Evolutionary conservation across 2,888 invertebrate species (phyloP).

Genomic region (Pinctada fucata): DNA sequence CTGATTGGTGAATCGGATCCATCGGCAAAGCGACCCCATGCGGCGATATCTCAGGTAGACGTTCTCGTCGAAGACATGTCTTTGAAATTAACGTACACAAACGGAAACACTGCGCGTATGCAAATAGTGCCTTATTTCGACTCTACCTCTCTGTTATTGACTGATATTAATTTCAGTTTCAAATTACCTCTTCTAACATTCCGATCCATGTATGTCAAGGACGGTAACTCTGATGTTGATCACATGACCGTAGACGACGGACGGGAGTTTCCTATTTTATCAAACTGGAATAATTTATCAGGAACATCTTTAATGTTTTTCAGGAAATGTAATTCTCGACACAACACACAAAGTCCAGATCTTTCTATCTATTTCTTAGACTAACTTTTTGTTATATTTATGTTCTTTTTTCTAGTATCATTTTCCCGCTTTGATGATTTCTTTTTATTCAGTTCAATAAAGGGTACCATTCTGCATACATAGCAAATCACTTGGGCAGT

Average conservation of each 20-base stretch:
- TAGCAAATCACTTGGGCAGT: no score
- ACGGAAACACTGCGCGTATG: slow-evolving; percentile 44
- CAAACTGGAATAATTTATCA: slow-evolving; percentile 45
- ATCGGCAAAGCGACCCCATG: slow-evolving; percentile 38
- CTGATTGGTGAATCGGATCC: slow-evolving; percentile 50
- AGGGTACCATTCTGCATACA: no score
- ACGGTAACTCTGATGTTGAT: slow-evolving; percentile 58
- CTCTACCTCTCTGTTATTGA: slow-evolving; percentile 43
- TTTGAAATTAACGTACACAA: slow-evolving; percentile 42
- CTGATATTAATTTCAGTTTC: slow-evolving; percentile 36
- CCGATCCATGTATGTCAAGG: slow-evolving; percentile 59
- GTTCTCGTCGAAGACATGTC: slow-evolving; percentile 4
- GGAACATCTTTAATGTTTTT: slow-evolving; percentile 58
- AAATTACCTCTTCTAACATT: slow-evolving; percentile 52
- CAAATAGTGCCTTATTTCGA: slow-evolving; percentile 33
- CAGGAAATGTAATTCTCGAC: slow-evolving; percentile 55
- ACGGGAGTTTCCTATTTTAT: slow-evolving; percentile 44
- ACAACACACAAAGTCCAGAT: slow-evolving; percentile 46
- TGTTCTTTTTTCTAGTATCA: no score
- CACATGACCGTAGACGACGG: slow-evolving; percentile 55
- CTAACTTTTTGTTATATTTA: no score
- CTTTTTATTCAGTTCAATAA: no score
- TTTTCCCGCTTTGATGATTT: no score
- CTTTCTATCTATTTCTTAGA: neutral
- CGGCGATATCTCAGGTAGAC: slow-evolving; percentile 40